Conservation (phyloP, 2,888 invertebrate genomes). For the Lingula anatina region DNA sequence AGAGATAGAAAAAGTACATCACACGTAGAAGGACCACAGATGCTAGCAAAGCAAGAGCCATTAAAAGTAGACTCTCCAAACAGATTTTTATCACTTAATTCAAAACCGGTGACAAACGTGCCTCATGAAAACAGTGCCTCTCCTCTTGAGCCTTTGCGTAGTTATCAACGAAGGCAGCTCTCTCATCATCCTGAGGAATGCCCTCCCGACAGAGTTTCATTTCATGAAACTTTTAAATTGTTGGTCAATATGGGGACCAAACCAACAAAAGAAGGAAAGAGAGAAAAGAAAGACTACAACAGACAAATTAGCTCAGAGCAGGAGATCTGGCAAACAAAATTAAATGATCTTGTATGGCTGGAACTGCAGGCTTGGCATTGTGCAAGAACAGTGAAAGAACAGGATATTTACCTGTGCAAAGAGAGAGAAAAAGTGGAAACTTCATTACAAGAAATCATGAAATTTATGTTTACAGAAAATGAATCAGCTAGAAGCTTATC, state of each 20-base stretch:
- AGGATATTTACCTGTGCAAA: constrained; percentile 71
- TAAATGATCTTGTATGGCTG: constrained; percentile 86
- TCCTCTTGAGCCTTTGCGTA: neutral
- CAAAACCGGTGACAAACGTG: too few species aligned
- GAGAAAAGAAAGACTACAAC: constrained; percentile 27
- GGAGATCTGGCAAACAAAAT: constrained; percentile 79
- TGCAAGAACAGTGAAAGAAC: constrained; percentile 64
- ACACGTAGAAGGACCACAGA: neutral
- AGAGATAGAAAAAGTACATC: neutral
- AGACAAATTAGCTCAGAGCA: constrained; percentile 69
- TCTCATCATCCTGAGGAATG: constrained; percentile 19
- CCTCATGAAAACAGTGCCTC: too few species aligned
- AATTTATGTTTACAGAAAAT: constrained; percentile 71
- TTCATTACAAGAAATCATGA: constrained; percentile 71
- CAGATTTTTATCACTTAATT: neutral
- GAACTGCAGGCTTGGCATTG: constrained; percentile 74
- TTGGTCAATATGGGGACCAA: constrained; percentile 64
- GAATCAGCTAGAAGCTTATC: too few species aligned
- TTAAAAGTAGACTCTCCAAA: constrained; percentile 2
- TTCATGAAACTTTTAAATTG: constrained; percentile 64
- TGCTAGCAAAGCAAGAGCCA: neutral
- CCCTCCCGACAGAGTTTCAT: constrained; percentile 33
- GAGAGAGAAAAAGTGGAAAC: constrained; percentile 69
- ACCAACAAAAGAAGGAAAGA: constrained; percentile 44
- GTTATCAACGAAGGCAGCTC: constrained; percentile 9